Percentiles rank a stretch among this genome's conserved stretches.
phyloP scores from a whole-genome alignment of 2,797 vertebrate genomes.

The Pipistrellus nathusii region DNA sequence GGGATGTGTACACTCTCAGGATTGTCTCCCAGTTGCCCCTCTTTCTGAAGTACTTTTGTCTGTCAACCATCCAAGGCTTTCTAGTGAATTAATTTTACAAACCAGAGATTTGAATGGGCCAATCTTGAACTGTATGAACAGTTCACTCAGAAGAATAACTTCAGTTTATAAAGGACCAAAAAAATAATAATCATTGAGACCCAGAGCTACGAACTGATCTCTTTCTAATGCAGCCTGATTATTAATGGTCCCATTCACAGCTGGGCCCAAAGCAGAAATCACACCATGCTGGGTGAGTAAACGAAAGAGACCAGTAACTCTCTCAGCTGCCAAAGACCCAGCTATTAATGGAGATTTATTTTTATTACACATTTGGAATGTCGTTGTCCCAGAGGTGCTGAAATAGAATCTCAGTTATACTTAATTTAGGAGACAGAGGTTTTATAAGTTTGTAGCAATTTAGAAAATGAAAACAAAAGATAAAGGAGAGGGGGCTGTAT shows the following conservation, averaged over 20 bases:
- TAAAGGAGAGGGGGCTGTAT: not conserved
- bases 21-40: not conserved
- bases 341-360: conserved; percentile 62
- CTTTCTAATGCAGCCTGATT: conserved; percentile 11
- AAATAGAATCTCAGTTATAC: conserved; percentile 60
- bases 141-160: not conserved
- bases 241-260: conserved; percentile 65
- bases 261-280: conserved; percentile 61
- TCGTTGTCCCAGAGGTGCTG: conserved; percentile 32
- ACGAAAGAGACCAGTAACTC: conserved; percentile 43
- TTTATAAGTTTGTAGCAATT: not conserved
- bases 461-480: not conserved
- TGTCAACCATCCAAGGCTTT: not conserved
- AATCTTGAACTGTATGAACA: not conserved
- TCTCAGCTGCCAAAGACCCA: conserved; percentile 45
- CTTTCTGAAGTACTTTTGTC: conserved; percentile 26
- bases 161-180: not conserved
- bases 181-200: not conserved
- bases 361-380: conserved; percentile 56
- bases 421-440: conserved; percentile 25
- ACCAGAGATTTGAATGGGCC: not conserved
- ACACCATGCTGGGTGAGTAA: conserved; percentile 8
- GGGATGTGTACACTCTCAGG: not conserved
- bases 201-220: not conserved
- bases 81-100: not conserved